Base-by-base conservation (phyloP, 1,140 invertebrate genomes). In the Hyles euphorbiae region DNA sequence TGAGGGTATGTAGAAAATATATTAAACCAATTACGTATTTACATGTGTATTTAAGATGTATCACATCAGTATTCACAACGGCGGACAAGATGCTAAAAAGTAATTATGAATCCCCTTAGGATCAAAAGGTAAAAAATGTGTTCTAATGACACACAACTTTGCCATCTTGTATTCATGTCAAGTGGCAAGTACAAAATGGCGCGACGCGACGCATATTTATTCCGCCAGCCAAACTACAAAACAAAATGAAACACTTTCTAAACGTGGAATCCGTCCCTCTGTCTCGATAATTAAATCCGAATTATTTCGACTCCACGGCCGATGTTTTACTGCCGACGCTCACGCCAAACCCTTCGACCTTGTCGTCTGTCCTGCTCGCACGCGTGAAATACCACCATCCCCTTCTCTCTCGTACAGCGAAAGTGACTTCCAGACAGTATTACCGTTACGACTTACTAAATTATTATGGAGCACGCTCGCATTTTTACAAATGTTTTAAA, bases 231-330 rank as follows among this genome's bases (percentile, higher is more conserved):
- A 22, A 48, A 48, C 46, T 11, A 48, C n/a, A 48, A 22, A 54
- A 50, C 48, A 40, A 55, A 49, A 48, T 44, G 40, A 52, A 52
- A 59, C 55, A 65, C 63, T 65, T 65, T 60, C 63, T 57, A 57
- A 60, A 46, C 11, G 50, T 54, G 58, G 63, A 54, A 55, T 63
- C 49, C 40, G 52, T 55, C 47, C 57, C 53, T 51, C 57, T 51
- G 58, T 65, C 58, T 53, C 50, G 54, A 40, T 60, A 65, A 65
- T 65, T 65, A 65, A 65, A 60, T 60, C 53, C 46, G 58, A 57
- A 57, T 44, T 57, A 47, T 56, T 34, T 53, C 45, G 43, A 52
- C 33, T 51, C 53, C 53, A 32, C n/a, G 34, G 43, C 43, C 58
- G 46, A 57, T 50, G 47, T 45, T 43, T 57, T 60, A 65, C 58